These are phyloP conservation scores for Dipodomys ordii DNA, from an alignment of 2,113 vertebrate genomes.

Conservation along the genomic window DNA sequence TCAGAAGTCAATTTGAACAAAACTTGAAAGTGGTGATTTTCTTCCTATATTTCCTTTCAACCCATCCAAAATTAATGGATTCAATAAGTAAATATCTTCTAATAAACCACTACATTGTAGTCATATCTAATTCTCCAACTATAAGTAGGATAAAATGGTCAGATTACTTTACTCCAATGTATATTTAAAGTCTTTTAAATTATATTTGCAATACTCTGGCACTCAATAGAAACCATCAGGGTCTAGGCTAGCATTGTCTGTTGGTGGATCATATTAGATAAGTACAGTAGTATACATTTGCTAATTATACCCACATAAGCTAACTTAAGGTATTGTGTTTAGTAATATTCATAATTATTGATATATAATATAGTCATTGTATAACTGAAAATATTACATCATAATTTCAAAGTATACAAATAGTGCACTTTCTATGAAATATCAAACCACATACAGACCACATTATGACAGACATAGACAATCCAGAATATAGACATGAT, in stretches of 20 bases:
- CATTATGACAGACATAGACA: neutral
- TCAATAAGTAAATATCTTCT: neutral
- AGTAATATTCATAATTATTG: neutral
- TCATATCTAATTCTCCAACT: neutral
- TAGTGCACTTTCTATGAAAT: neutral
- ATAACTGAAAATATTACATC: neutral
- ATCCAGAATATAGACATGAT: neutral
- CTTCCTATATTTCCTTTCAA: neutral
- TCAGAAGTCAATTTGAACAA: constrained; percentile 9
- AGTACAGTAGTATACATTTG: neutral
- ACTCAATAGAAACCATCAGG: constrained; percentile 5
- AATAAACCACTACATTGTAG: neutral
- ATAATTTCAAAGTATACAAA: neutral
- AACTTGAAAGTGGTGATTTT: neutral
- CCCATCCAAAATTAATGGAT: neutral
- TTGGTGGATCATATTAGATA: neutral
- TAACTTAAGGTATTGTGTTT: neutral
- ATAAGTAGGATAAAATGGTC: neutral
- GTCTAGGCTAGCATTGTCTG: neutral
- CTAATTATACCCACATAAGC: neutral
- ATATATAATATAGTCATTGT: no score
- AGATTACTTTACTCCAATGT: neutral
- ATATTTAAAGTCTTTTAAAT: neutral
- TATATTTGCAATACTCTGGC: neutral
- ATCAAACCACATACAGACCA: neutral